These are phyloP conservation scores for Helicoverpa zea DNA, from an alignment of 1,140 invertebrate species.

Conservation along the genomic window DNA sequence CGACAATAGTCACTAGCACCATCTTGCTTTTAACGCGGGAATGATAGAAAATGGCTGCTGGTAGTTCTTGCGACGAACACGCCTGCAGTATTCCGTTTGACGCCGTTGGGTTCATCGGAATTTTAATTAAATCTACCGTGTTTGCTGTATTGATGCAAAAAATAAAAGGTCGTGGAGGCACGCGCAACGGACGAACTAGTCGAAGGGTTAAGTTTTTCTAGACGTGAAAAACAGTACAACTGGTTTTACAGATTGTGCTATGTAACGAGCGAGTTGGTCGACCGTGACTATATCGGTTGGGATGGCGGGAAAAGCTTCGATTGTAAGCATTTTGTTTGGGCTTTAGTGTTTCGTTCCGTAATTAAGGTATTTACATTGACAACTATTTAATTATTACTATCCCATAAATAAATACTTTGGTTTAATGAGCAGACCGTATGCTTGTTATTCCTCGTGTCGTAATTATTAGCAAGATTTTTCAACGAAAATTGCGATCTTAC, in stretches of 20 bases:
- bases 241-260: constrained; percentile 18
- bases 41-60: background rate
- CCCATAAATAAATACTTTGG: too few relatives aligned
- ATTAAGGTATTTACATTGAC: background rate
- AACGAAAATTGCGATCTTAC: background rate
- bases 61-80: constrained; percentile 5
- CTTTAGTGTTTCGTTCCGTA: background rate
- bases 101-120: constrained; percentile 53
- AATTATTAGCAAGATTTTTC: too few relatives aligned
- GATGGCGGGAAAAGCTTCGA: constrained; percentile 15
- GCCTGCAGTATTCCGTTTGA: constrained; percentile 17
- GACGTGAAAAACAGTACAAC: constrained; percentile 10
- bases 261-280: background rate
- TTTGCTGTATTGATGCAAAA: constrained; percentile 23
- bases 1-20: background rate
- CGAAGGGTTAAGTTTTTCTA: constrained; percentile 34
- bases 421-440: too few relatives aligned
- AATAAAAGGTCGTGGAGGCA: constrained; percentile 32
- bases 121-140: constrained; percentile 63
- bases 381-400: too few relatives aligned
- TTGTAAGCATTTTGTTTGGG: background rate
- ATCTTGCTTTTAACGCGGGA: constrained; percentile 12
- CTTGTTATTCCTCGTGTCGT: too few relatives aligned
- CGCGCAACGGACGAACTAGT: constrained; percentile 36
- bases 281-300: constrained; percentile 16